Base-by-base conservation (phyloP, 2,888 invertebrate genomes). In the Byasa hedistus region DNA sequence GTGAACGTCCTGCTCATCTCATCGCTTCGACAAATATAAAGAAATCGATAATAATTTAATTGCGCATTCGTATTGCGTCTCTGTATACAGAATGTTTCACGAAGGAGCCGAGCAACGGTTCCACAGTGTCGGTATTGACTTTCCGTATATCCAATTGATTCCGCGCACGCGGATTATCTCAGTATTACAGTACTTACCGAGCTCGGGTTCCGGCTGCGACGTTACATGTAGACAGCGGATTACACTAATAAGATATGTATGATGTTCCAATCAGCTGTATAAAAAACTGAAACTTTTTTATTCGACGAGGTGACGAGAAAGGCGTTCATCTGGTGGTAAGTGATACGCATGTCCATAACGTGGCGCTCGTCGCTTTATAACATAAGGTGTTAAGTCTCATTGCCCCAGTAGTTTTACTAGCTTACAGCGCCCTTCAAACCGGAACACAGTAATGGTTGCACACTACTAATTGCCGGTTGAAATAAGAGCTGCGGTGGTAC, bases 111-210 rank as follows among this genome's bases (percentile, higher is more conserved):
- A 23, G 32, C 66, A 23, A 65, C 60, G 56, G 39, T 59, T 44
- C 48, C 44, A 44, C 59, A 48, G 48, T 39, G 55, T 0, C 19
- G 12, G 66, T 67, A 63, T 67, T 55, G 24, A 63, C 59, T 67
- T 67, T 54, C 66, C 62, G 39, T 61, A 66, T 62, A 63, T 63
- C 63, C 63, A 63, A 63, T 63, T 59, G 63, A 63, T 23, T 61
- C 61, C 55, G 54, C 58, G 48, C 58, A 55, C 56, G 36, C 21
- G 66, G 66, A 67, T 66, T 66, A 66, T 60, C 51, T 59, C 56
- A n/a, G 63, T 24, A 44, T 44, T 63, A 66, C 59, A 55, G 58
- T 62, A 55, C 58, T 66, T 66, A 62, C 54, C 17, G 10, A 24
- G 62, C 58, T 67, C 66, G 59, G 55, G 59, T 67, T 63, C 56